These are phyloP conservation scores for Julus scanicus DNA, from an alignment of 2,888 invertebrate species.

Conservation along the genomic window DNA sequence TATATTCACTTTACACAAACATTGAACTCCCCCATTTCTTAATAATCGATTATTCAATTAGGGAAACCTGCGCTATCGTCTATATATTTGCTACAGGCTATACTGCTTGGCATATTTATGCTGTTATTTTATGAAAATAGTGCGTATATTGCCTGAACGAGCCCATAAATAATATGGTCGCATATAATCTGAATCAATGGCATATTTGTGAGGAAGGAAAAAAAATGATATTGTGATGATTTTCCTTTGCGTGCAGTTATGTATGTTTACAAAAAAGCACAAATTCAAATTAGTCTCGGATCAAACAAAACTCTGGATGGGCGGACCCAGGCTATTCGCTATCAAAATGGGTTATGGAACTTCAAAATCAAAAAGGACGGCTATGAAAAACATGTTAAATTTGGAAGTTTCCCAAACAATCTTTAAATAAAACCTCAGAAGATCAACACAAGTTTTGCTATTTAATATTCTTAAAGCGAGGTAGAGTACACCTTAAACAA, in stretches of 20 bases:
- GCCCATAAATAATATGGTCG: background rate
- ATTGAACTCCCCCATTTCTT: background rate
- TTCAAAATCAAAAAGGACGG: background rate
- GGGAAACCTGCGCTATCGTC: background rate
- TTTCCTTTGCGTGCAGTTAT: background rate
- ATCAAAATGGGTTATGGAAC: background rate
- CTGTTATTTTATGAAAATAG: background rate
- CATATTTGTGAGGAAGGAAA: background rate
- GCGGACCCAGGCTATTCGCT: background rate
- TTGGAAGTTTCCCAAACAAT: background rate
- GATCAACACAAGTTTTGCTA: too few relatives aligned
- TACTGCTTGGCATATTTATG: constrained; percentile 1
- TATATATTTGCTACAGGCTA: background rate
- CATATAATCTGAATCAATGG: background rate
- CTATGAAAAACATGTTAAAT: background rate
- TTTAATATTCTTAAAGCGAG: too few relatives aligned
- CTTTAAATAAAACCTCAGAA: too few relatives aligned
- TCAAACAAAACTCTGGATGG: background rate
- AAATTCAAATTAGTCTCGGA: background rate
- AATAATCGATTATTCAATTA: constrained; percentile 29
- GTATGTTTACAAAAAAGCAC: background rate
- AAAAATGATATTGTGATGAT: background rate
- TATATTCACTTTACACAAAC: background rate
- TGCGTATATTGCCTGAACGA: background rate
- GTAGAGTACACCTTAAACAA: too few relatives aligned